Evolutionary conservation across 1,140 invertebrate genomes (phyloP), one percentile per base, ranked within the genome.

Genomic region (Drosophila sulfurigaster): DNA sequence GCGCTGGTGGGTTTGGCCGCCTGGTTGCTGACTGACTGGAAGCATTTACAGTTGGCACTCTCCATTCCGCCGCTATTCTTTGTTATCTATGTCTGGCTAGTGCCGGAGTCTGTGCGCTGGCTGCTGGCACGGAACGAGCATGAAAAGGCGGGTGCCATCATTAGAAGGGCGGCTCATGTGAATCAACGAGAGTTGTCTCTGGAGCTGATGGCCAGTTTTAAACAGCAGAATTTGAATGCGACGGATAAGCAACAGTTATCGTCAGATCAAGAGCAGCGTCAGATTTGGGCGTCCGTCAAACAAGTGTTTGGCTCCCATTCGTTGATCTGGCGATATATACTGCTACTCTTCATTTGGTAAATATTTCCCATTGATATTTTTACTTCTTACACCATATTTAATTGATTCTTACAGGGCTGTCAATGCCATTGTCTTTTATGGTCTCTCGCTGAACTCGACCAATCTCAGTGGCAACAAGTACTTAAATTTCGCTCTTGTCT

Each of bases 391-490:
- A n/a, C 2, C 16, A 28, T 5, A 30, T 65, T 5, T 25, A 0
- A 25, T 30, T 15, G 25, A 11, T 64, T 45, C 8, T 20, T 56
- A 11, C 35, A 96, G 95, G 95, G 94, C 94, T 13, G 94, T 95
- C 2, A 95, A 95, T 91, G 94, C 95, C 4, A 95, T 96, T 63
- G 94, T 96, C 1, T 97, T 95, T 78, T 96, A 96, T 81, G 96
- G 96, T 2, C 87, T 97, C 8, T 95, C 95, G 0, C 92, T 96
- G 15, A 96, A 96, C 80, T 94, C 95, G 0, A 95, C 94, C 2
- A 94, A 94, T 74, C 92, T 96, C 43, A 94, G 94, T 73, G 95
- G 95, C 10, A 94, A 96, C 82, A 94, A 95, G 79, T 95, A 95
- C 81, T 75, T 94, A 1, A 95, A 95, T 82, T 95, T 95, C 75